Conservation (phyloP, 23 tunicate genomes). For the Botrylloides violaceus region DNA sequence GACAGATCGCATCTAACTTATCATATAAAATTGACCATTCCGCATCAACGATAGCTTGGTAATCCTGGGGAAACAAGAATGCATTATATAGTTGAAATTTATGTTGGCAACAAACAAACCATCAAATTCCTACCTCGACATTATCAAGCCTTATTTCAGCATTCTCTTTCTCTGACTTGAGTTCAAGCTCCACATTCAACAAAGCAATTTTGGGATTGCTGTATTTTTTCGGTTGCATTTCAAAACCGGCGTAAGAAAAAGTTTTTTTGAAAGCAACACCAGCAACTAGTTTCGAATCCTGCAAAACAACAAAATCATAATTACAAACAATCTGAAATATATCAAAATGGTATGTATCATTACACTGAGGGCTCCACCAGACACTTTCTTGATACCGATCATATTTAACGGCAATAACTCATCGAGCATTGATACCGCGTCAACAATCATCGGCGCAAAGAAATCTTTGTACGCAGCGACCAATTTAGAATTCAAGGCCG, state of each 20-base stretch:
- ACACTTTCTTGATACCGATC: conserved; percentile 97
- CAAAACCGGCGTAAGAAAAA: conserved; percentile 98
- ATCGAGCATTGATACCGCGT: conserved; percentile 78
- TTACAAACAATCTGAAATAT: background rate
- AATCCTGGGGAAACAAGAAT: conserved; percentile 73
- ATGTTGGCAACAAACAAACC: no score
- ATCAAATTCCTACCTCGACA: conserved; percentile 37
- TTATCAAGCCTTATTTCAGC: conserved; percentile 92
- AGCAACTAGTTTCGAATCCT: conserved; percentile 86
- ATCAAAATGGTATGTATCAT: background rate
- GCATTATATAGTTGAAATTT: background rate
- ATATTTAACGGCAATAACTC: conserved; percentile 91
- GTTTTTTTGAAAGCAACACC: conserved; percentile 99
- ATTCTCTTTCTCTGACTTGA: conserved; percentile 97
- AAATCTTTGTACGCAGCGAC: conserved; percentile 88
- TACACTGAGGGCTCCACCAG: conserved; percentile 85
- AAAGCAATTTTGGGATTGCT: conserved; percentile 89
- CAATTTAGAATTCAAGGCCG: conserved; percentile 87
- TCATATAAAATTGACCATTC: conserved; percentile 98
- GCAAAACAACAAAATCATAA: background rate
- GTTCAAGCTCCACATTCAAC: conserved; percentile 88
- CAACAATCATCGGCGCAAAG: conserved; percentile 98
- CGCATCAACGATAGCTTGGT: conserved; percentile 97
- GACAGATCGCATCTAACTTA: conserved; percentile 72
- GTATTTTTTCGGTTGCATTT: conserved; percentile 92